Evolutionary conservation across 92 coral and sea anemone genomes (phyloP).

Genomic region (Ricordea florida): DNA sequence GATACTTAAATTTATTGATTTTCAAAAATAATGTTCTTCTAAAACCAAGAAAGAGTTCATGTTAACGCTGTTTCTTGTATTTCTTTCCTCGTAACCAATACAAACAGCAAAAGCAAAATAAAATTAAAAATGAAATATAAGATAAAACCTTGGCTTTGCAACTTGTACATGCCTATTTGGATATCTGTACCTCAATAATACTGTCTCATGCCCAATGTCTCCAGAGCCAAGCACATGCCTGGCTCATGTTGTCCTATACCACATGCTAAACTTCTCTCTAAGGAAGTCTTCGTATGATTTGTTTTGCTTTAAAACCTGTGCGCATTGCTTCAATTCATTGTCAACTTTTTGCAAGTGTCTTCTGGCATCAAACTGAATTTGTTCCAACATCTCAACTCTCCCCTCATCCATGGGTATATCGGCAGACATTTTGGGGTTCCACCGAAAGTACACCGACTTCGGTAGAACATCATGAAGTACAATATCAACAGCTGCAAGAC

Average conservation of each 20-base stretch:
- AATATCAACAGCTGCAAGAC: constrained; percentile 84
- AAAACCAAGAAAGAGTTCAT: too few species aligned
- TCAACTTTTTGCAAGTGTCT: constrained; percentile 77
- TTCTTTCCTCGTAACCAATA: too few species aligned
- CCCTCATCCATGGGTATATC: constrained; percentile 94
- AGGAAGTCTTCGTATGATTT: constrained; percentile 56
- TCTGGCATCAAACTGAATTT: constrained; percentile 79
- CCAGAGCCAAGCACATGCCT: too few species aligned
- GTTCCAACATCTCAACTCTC: constrained; percentile 75
- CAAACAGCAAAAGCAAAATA: too few species aligned
- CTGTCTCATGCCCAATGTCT: too few species aligned
- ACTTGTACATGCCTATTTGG: too few species aligned
- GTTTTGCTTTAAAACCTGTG: constrained; percentile 53
- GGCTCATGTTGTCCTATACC: constrained; percentile 17
- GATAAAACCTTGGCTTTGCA: too few species aligned
- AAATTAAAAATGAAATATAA: too few species aligned
- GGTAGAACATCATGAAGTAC: constrained; percentile 89
- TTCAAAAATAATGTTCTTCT: too few species aligned
- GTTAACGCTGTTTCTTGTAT: too few species aligned
- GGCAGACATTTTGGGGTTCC: constrained; percentile 85
- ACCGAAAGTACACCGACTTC: constrained; percentile 72
- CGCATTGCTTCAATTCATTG: constrained; percentile 46
- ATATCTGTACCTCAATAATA: too few species aligned
- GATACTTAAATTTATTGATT: too few species aligned
- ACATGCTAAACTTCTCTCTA: constrained; percentile 66